Base-by-base conservation (phyloP, 2,113 vertebrate species). In the Cricetomys ansorgei region DNA sequence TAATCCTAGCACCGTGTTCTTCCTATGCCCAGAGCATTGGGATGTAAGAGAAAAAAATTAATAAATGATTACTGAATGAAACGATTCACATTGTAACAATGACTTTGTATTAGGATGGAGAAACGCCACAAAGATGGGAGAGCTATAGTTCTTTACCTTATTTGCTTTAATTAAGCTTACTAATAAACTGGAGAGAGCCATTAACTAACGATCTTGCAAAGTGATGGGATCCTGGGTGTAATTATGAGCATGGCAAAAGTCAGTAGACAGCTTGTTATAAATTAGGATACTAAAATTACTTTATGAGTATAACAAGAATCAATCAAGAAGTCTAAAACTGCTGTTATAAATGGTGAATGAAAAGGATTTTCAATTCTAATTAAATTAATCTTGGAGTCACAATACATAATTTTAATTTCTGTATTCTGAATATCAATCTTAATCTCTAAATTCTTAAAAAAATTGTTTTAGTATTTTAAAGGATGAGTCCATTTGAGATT, bases 271-370 rank as follows among this genome's bases (percentile, higher is more conserved):
- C 55, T 17, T 91, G 57, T 77, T 92, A 88, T 0, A 10, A 91
- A 70, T 43, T 94, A 93, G 89, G 70, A 96, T 91, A 96, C 83
- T 96, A 90, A 79, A 96, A 92, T 97, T 64, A 88, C 92, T 86
- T n/a, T 77, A 19, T 89, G 59, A 96, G 57, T 95, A 27, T 65
- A 92, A 73, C 53, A 64, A 93, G 86, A 97, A 95, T 97, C 94
- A 76, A 80, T 70, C 75, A 89, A 95, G 55, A 59, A 57, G 50
- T 94, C 93, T 91, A 59, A 94, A 92, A 79, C 6, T 73, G 64
- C 77, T 96, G 10, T 45, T 84, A 37, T 69, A 94, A 72, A 57
- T 96, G 73, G 95, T n/a, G 12, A 89, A 92, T 95, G 48, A 79
- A 83, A 94, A n/a, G 72, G 11, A 64, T 70, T 96, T 90, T 94